Evolutionary conservation across 2,113 vertebrate genomes (phyloP).

Genomic region (Bungarus multicinctus): DNA sequence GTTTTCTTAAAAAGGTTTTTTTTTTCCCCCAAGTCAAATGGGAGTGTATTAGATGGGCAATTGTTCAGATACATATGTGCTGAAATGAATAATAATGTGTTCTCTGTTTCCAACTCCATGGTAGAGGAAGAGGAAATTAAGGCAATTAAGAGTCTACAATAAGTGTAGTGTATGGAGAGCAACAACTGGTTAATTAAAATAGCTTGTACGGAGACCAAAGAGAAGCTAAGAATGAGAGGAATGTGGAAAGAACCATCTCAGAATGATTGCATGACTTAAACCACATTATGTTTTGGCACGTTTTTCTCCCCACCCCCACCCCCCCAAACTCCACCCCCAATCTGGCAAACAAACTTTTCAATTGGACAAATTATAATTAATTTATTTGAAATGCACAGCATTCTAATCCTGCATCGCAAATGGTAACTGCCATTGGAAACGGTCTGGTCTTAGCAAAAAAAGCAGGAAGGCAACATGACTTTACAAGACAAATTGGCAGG

Average conservation of each 20-base stretch:
- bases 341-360: background rate
- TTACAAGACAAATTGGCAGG: background rate
- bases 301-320: background rate
- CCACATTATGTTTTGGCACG: background rate
- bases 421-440: background rate
- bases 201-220: slow-evolving; percentile 23
- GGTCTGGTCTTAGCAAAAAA: background rate
- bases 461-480: background rate
- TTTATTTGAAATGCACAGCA: slow-evolving; percentile 8
- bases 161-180: background rate
- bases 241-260: background rate
- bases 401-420: background rate
- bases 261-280: slow-evolving; percentile 8
- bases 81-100: background rate
- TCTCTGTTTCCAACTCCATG: background rate
- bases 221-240: slow-evolving; percentile 15
- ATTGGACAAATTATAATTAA: background rate
- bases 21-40: background rate
- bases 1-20: background rate
- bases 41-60: background rate
- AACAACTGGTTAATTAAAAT: slow-evolving; percentile 25
- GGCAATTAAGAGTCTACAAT: background rate
- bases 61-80: background rate
- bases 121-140: background rate
- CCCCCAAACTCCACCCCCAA: too few species aligned